A percentile compares a stretch with the other conserved stretches of the same genome.
phyloP scores from a whole-genome alignment of 2,888 invertebrate species.

The Sphaerophoria rueppellii region DNA sequence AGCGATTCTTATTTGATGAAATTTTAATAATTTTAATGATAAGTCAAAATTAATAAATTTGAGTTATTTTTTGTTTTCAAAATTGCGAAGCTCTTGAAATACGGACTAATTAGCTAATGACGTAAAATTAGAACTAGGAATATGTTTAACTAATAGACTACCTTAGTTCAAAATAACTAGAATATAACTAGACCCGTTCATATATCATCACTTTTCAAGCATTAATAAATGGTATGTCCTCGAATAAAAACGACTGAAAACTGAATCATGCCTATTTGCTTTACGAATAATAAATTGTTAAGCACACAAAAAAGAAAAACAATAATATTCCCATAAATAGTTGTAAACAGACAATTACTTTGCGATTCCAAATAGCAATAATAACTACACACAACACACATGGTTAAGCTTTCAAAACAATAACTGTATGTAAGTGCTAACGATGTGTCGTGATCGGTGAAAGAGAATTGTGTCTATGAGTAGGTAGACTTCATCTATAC shows the following conservation, averaged over 20 bases:
- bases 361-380: conserved; percentile 7
- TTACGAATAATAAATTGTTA: conserved; percentile 18
- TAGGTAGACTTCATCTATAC: not conserved
- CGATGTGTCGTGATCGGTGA: not conserved
- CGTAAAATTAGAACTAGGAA: too few species aligned
- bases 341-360: conserved; percentile 36
- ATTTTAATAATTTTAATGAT: too few species aligned
- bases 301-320: conserved; percentile 4
- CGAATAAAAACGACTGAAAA: conserved; percentile 35
- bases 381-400: conserved; percentile 10
- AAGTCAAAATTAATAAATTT: too few species aligned
- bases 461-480: not conserved
- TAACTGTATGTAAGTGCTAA: conserved; percentile 58
- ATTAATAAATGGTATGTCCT: conserved; percentile 24
- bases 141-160: too few species aligned
- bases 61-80: too few species aligned
- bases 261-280: conserved; percentile 39
- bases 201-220: too few species aligned
- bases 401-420: conserved; percentile 41
- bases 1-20: too few species aligned
- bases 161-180: too few species aligned
- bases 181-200: not conserved
- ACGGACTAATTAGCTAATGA: too few species aligned
- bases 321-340: conserved; percentile 65
- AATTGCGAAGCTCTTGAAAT: too few species aligned